These are phyloP conservation scores for Nesoenas mayeri DNA, from an alignment of 2,113 vertebrate species.

Conservation along the genomic window DNA sequence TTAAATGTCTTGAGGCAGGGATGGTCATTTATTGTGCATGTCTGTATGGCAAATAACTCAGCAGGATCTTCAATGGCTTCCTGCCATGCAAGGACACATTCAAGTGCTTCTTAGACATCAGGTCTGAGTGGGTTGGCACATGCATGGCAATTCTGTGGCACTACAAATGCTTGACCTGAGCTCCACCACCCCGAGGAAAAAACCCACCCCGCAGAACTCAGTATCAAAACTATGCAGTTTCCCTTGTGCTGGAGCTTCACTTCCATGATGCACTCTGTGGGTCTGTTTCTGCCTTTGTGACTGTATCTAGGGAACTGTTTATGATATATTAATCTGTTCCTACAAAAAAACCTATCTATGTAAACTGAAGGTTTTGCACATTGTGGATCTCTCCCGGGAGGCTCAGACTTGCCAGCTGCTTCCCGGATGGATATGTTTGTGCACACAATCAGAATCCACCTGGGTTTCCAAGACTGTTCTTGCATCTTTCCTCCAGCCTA, in stretches of 20 bases:
- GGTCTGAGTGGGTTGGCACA: neutral
- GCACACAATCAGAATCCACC: neutral
- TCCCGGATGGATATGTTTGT: neutral
- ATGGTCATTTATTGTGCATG: neutral
- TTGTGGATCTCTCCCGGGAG: neutral
- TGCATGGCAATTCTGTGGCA: neutral
- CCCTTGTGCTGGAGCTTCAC: neutral
- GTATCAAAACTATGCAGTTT: neutral
- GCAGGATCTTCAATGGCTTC: neutral
- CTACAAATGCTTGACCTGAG: neutral
- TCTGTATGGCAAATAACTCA: neutral
- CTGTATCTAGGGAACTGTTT: neutral
- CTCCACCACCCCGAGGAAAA: neutral
- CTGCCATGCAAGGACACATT: accelerated
- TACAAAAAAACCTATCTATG: neutral
- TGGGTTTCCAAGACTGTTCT: neutral
- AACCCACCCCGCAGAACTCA: neutral
- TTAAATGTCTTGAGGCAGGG: neutral
- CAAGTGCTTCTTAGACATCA: neutral
- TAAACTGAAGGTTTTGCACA: neutral
- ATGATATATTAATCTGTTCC: neutral
- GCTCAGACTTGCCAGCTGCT: neutral
- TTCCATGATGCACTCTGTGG: neutral
- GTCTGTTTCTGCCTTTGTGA: neutral
- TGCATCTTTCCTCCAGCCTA: neutral